These are phyloP conservation scores for Diaprepes abbreviatus DNA, from an alignment of 2,888 invertebrate genomes.

Conservation along the genomic window DNA sequence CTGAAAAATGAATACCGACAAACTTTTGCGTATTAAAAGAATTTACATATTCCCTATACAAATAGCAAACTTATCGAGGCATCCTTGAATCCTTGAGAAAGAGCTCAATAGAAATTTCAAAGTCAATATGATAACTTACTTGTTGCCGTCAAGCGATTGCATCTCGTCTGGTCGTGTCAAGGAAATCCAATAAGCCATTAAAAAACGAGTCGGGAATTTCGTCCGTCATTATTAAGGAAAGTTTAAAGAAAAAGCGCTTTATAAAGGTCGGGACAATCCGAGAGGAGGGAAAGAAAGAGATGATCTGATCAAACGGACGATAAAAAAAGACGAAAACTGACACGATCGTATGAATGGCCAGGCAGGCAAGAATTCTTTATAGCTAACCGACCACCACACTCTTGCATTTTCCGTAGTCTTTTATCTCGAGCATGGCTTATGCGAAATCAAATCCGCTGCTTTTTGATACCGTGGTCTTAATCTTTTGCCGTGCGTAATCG, in stretches of 20 bases:
- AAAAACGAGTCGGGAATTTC: slow-evolving; percentile 46
- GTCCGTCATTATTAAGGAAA: slow-evolving; percentile 53
- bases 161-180: slow-evolving; percentile 47
- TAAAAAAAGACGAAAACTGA: slow-evolving; percentile 49
- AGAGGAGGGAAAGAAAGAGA: slow-evolving; percentile 3
- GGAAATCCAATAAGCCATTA: slow-evolving; percentile 55
- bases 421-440: slow-evolving; percentile 55
- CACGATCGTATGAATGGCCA: slow-evolving; percentile 53
- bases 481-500: slow-evolving; percentile 51
- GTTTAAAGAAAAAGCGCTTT: slow-evolving; percentile 51
- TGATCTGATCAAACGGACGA: neutral
- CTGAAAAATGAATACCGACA: neutral
- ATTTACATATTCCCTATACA: neutral
- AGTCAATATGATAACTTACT: slow-evolving; percentile 49
- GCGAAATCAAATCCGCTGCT: slow-evolving; percentile 57
- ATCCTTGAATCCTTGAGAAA: slow-evolving; percentile 32
- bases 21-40: neutral
- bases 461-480: slow-evolving; percentile 53
- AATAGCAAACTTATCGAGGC: slow-evolving; percentile 27
- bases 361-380: slow-evolving; percentile 4
- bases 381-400: slow-evolving; percentile 50
- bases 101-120: slow-evolving; percentile 41
- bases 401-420: slow-evolving; percentile 49
- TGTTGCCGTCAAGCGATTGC: slow-evolving; percentile 46
- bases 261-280: slow-evolving; percentile 29